Base-by-base conservation (phyloP, 2,888 invertebrate genomes). In the Zygogramma bicolorata region DNA sequence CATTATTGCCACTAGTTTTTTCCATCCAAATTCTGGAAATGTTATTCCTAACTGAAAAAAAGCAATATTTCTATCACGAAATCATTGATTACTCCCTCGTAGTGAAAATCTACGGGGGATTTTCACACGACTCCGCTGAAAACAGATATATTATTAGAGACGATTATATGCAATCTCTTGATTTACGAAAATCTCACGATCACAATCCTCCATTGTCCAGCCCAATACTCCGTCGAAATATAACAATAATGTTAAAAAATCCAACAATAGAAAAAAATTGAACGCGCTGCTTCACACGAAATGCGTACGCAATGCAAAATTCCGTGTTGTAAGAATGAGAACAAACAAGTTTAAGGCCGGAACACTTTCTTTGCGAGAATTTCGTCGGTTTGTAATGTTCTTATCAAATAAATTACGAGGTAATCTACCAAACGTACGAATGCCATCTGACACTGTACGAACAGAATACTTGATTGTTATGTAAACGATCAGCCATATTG, bases 311-410 rank as follows among this genome's bases (percentile, higher is more conserved):
- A 53, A 53, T 53, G 53, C 62, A 62, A 68, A 68, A 57, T 53
- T 18, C 40, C 42, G 42, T 71, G 68, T 73, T 67, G 65, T 62
- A 73, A 72, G 29, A 71, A 70, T 72, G 67, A 34, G 25, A 67
- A 53, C 65, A 71, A 75, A 76, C 80, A 81, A 81, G 81, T 81
- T 81, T 79, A 80, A 81, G 81, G 80, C 76, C 75, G 77, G 75
- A 73, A 74, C 74, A 78, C 78, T 79, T 78, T 78, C 79, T 63
- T 75, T 22, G 31, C 58, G 65, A 70, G 71, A 73, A 74, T 69
- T 70, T 75, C 68, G 53, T 27, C 20, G 18, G 40, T 65, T 68
- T 46, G 22, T 53, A 49, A 46, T 70, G 63, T 57, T 73, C 68
- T 75, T 73, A 71, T 74, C 65, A 72, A 72, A 72, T 72, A 42